phyloP scores from a whole-genome alignment of 2,113 vertebrate genomes.

The Coptodon rendalli region DNA sequence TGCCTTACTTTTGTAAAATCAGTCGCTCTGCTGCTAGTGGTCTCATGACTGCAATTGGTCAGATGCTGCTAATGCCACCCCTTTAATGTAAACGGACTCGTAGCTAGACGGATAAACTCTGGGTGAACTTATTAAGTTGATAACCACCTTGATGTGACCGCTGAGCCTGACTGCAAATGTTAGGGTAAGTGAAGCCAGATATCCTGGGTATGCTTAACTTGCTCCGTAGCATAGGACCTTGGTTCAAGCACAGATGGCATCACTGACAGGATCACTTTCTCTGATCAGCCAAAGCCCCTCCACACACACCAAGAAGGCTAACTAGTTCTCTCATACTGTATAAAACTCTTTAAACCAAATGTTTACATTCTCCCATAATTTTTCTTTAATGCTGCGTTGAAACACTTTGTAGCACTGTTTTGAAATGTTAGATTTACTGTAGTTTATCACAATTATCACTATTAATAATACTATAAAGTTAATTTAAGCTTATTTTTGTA shows the following conservation, averaged over 20 bases:
- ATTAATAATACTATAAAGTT: slow-evolving; percentile 2
- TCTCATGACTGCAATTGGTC: background rate
- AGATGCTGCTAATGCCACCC: background rate
- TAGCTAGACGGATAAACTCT: background rate
- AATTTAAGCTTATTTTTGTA: background rate
- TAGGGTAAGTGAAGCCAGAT: background rate
- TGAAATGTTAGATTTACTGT: background rate
- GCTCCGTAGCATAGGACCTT: background rate
- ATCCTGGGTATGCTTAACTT: background rate
- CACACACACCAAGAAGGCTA: background rate
- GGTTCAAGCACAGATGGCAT: background rate
- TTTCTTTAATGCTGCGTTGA: background rate
- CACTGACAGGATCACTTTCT: background rate
- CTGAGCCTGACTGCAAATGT: background rate
- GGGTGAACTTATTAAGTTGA: background rate
- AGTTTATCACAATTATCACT: background rate
- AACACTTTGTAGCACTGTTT: slow-evolving; percentile 37
- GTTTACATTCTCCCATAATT: background rate
- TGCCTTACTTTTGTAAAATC: background rate
- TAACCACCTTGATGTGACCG: background rate
- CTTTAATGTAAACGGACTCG: background rate
- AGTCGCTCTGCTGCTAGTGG: background rate
- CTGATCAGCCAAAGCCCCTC: background rate
- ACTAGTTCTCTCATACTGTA: background rate
- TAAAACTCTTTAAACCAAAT: background rate